A percentile compares a stretch with the other conserved stretches of the same genome.
Conservation (phyloP, 2,113 vertebrate species). For the Xenus cinereus region DNA sequence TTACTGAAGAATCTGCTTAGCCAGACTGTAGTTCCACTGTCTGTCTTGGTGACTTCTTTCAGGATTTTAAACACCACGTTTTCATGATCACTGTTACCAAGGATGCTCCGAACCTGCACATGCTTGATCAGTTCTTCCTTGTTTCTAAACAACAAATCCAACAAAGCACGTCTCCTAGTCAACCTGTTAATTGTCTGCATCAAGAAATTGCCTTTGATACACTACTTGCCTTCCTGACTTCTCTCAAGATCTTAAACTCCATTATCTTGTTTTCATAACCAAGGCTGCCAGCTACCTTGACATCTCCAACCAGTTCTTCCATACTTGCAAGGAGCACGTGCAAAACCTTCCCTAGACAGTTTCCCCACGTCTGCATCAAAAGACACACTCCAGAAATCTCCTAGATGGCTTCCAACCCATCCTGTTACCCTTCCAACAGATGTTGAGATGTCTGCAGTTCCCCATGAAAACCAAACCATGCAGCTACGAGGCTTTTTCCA, state of each 20-base stretch:
- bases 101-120: not conserved
- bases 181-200: fast-evolving
- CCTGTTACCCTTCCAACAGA: not conserved
- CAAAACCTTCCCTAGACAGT: not conserved
- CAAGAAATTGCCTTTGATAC: not conserved
- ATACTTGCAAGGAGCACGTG: fast-evolving
- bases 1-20: too few species aligned
- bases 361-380: not conserved
- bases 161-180: not conserved
- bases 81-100: not conserved
- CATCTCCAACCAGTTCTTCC: not conserved
- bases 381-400: not conserved
- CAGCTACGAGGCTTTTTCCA: not conserved
- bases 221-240: not conserved
- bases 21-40: not conserved
- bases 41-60: not conserved
- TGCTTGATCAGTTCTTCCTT: not conserved
- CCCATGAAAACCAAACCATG: not conserved
- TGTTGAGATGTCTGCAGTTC: not conserved
- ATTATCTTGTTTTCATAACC: not conserved
- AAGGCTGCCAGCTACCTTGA: not conserved
- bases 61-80: not conserved
- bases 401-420: not conserved
- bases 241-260: not conserved
- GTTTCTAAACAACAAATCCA: not conserved